Evolutionary conservation across 2,888 invertebrate species (phyloP).

Genomic region (Spisula subtruncata): DNA sequence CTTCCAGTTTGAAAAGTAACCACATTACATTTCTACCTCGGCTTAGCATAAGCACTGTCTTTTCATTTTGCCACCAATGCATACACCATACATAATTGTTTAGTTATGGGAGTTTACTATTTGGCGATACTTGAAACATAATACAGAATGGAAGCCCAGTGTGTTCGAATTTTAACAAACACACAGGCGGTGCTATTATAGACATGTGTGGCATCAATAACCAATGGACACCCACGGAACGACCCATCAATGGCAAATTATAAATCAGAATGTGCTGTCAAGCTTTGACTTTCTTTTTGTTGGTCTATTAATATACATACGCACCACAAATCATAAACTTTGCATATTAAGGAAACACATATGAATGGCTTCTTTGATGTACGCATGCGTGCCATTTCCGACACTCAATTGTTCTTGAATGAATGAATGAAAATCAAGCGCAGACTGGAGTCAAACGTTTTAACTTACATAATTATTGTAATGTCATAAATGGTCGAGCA

Average conservation of each 20-base stretch:
- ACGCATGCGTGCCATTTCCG: slow-evolving; percentile 25
- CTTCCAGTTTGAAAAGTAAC: too few relatives aligned
- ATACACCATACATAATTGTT: too few relatives aligned
- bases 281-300: neutral
- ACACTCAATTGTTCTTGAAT: neutral
- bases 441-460: slow-evolving; percentile 13
- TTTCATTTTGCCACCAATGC: too few relatives aligned
- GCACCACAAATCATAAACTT: neutral
- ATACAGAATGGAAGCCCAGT: too few relatives aligned
- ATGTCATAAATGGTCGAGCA: slow-evolving; percentile 16
- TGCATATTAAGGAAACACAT: neutral
- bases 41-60: too few relatives aligned
- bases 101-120: too few relatives aligned
- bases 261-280: neutral
- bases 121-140: too few relatives aligned
- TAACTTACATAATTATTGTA: slow-evolving; percentile 22
- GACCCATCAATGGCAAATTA: neutral
- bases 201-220: neutral
- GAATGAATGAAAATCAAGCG: neutral
- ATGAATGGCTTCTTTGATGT: neutral
- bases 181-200: neutral
- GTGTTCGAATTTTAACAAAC: neutral
- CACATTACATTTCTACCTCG: too few relatives aligned
- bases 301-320: neutral
- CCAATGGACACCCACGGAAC: neutral